Evolutionary conservation across 2,113 vertebrate species (phyloP).

Genomic region (Daboia siamensis): DNA sequence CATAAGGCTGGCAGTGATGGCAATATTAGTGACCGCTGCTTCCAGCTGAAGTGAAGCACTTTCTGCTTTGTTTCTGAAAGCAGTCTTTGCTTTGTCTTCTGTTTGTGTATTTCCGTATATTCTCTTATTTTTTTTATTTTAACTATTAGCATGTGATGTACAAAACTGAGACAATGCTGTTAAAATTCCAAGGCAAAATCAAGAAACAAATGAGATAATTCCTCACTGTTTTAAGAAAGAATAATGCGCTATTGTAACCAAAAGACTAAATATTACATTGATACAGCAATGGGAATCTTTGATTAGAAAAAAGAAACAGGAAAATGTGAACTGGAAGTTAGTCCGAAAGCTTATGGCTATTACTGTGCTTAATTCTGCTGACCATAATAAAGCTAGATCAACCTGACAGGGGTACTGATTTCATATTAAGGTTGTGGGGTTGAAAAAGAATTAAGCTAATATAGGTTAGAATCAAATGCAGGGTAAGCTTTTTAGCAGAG

Average conservation of each 20-base stretch:
- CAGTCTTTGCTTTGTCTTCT: neutral
- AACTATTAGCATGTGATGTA: neutral
- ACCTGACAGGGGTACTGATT: neutral
- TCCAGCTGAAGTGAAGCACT: neutral
- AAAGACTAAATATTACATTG: neutral
- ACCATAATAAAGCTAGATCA: neutral
- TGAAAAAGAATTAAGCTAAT: too few species aligned
- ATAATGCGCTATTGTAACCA: neutral
- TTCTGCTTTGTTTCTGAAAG: neutral
- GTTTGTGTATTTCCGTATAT: neutral
- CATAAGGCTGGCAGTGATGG: neutral
- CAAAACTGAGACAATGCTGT: neutral
- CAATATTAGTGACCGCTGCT: neutral
- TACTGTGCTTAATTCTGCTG: neutral
- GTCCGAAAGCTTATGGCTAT: neutral
- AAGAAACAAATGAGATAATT: neutral
- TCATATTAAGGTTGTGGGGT: too few species aligned
- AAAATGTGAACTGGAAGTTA: neutral
- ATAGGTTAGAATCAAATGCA: neutral
- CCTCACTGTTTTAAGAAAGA: neutral
- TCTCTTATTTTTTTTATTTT: neutral
- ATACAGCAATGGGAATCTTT: neutral
- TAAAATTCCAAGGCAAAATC: neutral
- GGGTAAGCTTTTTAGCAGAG: neutral
- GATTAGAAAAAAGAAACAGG: neutral